Conservation (phyloP, 1,140 invertebrate species). For the Pantala flavescens region DNA sequence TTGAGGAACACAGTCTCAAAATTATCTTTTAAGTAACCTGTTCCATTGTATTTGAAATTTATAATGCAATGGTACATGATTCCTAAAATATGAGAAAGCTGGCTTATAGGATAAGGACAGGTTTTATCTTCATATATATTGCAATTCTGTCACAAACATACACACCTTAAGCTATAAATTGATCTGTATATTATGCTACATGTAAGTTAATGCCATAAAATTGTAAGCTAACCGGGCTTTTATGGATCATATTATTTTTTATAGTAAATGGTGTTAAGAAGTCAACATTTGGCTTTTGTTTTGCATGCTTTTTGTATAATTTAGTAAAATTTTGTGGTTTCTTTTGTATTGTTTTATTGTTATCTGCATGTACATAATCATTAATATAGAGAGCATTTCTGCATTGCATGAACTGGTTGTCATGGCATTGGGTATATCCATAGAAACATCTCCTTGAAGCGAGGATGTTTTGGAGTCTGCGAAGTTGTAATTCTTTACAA, state of each 20-base stretch:
- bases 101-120: too few species aligned
- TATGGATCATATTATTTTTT: background rate
- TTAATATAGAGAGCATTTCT: conserved; percentile 20
- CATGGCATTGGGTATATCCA: conserved; percentile 40
- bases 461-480: conserved; percentile 45
- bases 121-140: too few species aligned
- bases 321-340: background rate
- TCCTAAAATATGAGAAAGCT: too few species aligned
- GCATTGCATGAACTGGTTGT: conserved; percentile 24
- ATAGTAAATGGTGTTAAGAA: background rate
- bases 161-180: too few species aligned
- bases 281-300: background rate
- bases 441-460: conserved; percentile 54
- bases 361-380: background rate
- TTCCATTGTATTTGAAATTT: too few species aligned
- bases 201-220: background rate
- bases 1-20: too few species aligned
- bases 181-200: background rate
- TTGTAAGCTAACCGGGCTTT: background rate
- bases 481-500: conserved; percentile 31
- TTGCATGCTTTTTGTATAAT: background rate
- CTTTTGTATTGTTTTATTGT: background rate
- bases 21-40: too few species aligned
- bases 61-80: too few species aligned
- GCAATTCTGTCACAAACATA: too few species aligned